Evolutionary conservation across 2,888 invertebrate species (phyloP), one percentile per base, ranked within the genome.

Genomic region (Parnassius orleans): DNA sequence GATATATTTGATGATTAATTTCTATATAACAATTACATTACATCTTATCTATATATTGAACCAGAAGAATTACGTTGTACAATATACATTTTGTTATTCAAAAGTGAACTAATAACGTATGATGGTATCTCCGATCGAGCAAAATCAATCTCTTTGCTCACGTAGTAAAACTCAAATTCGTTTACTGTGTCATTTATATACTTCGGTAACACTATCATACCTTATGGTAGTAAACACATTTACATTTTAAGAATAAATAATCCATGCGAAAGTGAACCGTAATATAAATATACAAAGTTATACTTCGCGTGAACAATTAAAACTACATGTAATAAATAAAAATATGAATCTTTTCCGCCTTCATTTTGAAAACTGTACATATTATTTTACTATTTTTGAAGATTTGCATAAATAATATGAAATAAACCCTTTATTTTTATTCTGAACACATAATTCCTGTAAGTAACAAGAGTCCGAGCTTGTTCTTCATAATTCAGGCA

Each of bases 381-480:
- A 42, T 44, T 19, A 14, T 54, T 58, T 46, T 11, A 43, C 5
- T n/a, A n/a, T 48, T 54, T 72, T 69, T 72, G 74, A 70, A 68
- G 74, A 75, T 78, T 76, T 75, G 72, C 78, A 74, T 81, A 75
- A 81, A 82, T 78, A 80, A 79, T 73, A 74, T 54, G 71, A 74
- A 68, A 79, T 78, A 77, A 81, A 33, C 14, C 24, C 53, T 50
- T 57, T 44, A 63, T 75, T 74, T 79, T 78, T 71, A 68, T 74
- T 71, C 77, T 87, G 88, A 88, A 88, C 88, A 87, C 87, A 87
- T 86, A 79, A 79, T 81, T 86, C 77, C 81, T 80, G 76, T 77
- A 75, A 69, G 61, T 68, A 69, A 66, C 66, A 33, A 33, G 68
- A 69, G 69, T 69, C 76, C 71, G 79, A 81, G 81, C 79, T 73